Evolutionary conservation across 2,797 vertebrate species (phyloP), one percentile per base, ranked within the genome.

Genomic region (Catostomus latipinnis): DNA sequence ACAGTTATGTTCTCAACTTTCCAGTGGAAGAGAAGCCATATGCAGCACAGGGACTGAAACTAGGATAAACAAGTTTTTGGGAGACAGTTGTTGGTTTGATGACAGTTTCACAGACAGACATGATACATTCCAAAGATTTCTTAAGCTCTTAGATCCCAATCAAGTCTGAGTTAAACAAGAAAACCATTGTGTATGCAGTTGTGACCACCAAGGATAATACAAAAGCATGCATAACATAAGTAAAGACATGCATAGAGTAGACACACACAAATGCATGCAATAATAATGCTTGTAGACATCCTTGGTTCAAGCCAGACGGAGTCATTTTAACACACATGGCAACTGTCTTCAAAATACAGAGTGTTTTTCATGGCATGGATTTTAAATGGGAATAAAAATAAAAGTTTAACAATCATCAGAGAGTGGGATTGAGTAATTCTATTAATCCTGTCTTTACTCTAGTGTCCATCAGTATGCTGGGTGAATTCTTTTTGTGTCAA

Each of bases 41-140:
- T 13, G 18, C 53, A 67, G 48, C 18, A 71, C 46, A 62, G 69
- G 12, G 80, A 71, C 49, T 45, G 67, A 68, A 58, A 52, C 11
- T 67, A 81, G 81, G 49, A 74, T 60, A 68, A 65, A 76, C 74
- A 52, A 69, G 77, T 78, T 70, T 68, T 61, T 71, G 72, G 70
- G 79, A 85, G 81, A 84, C 54, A 34, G 63, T 88, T 81, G 71
- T 75, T 74, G 61, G 74, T 73, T 63, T 79, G 67, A 78, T 65
- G 78, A 80, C 74, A 74, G 71, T 85, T 89, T 90, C 87, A 84
- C 87, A 87, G 74, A 81, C 84, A 80, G 66, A 87, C 84, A 87
- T 81, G 68, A 87, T 84, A 87, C 89, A 92, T 92, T 91, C 89
- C 86, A 86, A 48, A 86, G 83, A 90, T 90, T 81, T 91, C 81